Conservation (phyloP, 1,140 invertebrate genomes). For the Phymorhynchus buccinoides region DNA sequence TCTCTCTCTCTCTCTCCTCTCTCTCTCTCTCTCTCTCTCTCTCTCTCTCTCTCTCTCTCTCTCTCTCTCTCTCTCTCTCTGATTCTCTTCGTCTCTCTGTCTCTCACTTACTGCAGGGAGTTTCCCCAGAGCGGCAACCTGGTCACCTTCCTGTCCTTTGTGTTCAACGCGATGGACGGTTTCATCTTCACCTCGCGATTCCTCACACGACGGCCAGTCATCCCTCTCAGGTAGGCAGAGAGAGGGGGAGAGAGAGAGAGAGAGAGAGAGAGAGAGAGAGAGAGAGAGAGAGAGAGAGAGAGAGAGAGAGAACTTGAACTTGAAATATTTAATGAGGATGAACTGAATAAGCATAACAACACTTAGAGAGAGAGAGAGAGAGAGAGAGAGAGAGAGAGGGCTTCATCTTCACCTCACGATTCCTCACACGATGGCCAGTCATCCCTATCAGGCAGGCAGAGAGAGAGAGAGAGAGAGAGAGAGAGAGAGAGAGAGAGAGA, state of each 20-base stretch:
- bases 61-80: background rate
- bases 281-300: no score
- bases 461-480: no score
- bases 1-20: background rate
- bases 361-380: no score
- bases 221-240: slow-evolving; percentile 76
- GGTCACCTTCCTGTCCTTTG: slow-evolving; percentile 93
- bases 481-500: no score
- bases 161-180: slow-evolving; percentile 92
- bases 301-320: no score
- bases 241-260: no score
- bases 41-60: background rate
- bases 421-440: slow-evolving; percentile 81
- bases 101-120: slow-evolving; percentile 78
- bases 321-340: no score
- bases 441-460: slow-evolving; percentile 77
- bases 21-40: background rate
- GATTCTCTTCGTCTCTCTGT: no score
- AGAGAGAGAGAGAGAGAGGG: no score
- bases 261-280: no score
- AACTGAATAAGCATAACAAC: no score
- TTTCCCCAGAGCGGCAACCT: slow-evolving; percentile 93
- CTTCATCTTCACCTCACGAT: slow-evolving; percentile 91
- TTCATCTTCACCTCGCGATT: slow-evolving; percentile 91
- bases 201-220: slow-evolving; percentile 81